These are phyloP conservation scores for Palythoa heliodiscus DNA, from an alignment of 92 coral and sea anemone species.

Conservation along the genomic window DNA sequence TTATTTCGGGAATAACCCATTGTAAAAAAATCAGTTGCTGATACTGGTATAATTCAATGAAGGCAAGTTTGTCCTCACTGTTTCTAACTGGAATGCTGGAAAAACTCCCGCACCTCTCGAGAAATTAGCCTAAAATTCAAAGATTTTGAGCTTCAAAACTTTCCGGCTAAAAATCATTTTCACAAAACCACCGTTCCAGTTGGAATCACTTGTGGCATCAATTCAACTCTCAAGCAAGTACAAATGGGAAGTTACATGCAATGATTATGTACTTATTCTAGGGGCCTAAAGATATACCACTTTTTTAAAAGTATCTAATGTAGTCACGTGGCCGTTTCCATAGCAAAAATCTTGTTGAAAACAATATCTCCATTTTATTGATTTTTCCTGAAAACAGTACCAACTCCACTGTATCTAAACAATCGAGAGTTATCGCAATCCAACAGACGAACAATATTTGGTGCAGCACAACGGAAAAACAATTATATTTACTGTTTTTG, in stretches of 20 bases:
- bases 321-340: slow-evolving; percentile 17
- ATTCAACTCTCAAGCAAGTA: neutral
- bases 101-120: neutral
- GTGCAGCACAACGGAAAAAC: too few species aligned
- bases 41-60: neutral
- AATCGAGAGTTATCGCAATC: too few species aligned
- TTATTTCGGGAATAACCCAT: neutral
- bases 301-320: neutral
- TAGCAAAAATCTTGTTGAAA: neutral
- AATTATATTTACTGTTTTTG: too few species aligned
- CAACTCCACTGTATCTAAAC: neutral
- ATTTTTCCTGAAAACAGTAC: neutral
- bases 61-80: neutral
- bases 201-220: neutral
- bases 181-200: neutral
- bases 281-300: neutral
- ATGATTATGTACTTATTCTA: neutral
- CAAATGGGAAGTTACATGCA: neutral
- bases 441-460: too few species aligned
- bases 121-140: neutral
- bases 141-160: neutral
- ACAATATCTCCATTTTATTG: neutral
- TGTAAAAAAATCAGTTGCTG: neutral
- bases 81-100: slow-evolving; percentile 18
- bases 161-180: neutral